Base-by-base conservation (phyloP, 2,888 invertebrate genomes). In the Dicroscelio sp. region DNA sequence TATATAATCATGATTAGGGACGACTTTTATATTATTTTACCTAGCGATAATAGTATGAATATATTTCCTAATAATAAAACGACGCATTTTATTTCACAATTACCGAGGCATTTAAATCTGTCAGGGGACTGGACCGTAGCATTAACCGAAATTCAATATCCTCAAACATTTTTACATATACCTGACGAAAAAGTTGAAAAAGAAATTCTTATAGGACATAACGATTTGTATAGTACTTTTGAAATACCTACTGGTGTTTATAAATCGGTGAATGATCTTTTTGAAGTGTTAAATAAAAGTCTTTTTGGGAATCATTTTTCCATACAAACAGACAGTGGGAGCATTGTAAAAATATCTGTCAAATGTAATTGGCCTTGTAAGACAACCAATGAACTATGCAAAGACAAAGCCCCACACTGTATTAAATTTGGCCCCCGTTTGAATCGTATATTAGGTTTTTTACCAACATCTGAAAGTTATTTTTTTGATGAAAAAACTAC, bases 281-380 rank as follows among this genome's bases (percentile, higher is more conserved):
- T 73, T n/a, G 23, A 55, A 20, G 31, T 73, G 31, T 33, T 73
- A 17, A 55, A 73, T 55, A 23, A 55, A n/a, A 52, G 17, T 6
- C 30, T 23, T 2, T 78, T 92, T 95, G 43, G 93, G 92, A 80
- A 91, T 84, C 31, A 55, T 94, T 17, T 75, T 94, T n/a, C 6
- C 12, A 73, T 73, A 1, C 52, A 73, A 17, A 75, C 82, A 63
- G 71, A 65, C 27, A 25, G 6, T 14, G 89, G 89, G 17, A 83
- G 60, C 1, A 71, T 80, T 0, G 83, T 82, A 20, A 31, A 75
- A 75, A 75, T 75, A 58, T 48, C 31, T 17, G 17, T 25, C 25
- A 55, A 58, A 31, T 75, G 75, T 23, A 30, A 8, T 52, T 8
- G 8, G n/a, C 17, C 52, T 2, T 52, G 52, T n/a, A 52, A 2